Percentiles rank a stretch among this genome's conserved stretches.
phyloP scores from a whole-genome alignment of 2,797 vertebrate species.

The Argya squamiceps region DNA sequence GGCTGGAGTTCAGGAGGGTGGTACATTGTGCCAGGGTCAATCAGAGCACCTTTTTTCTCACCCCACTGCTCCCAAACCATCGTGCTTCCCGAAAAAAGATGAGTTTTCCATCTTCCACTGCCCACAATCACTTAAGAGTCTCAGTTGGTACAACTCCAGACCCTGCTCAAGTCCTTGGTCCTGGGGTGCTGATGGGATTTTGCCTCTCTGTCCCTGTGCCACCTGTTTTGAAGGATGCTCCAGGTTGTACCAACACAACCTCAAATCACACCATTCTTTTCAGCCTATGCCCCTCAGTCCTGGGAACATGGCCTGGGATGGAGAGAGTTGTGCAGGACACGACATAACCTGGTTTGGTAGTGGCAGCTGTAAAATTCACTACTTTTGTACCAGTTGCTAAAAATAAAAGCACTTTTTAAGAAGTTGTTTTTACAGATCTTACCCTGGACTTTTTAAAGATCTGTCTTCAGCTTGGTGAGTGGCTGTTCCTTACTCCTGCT shows the following conservation, averaged over 20 bases:
- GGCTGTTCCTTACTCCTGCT: not conserved
- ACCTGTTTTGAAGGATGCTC: not conserved
- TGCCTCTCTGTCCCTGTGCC: not conserved
- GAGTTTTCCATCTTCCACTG: not conserved
- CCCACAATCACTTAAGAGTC: not conserved
- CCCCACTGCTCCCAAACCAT: not conserved
- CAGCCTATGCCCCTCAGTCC: not conserved
- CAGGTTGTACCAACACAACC: not conserved
- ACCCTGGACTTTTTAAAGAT: not conserved
- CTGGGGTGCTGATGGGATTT: not conserved
- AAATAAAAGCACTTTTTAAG: not conserved
- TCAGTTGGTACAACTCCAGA: not conserved
- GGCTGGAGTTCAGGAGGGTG: not conserved
- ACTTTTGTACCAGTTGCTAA: not conserved
- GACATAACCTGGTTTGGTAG: not conserved
- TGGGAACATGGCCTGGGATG: not conserved
- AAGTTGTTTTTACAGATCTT: not conserved
- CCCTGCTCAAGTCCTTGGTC: not conserved
- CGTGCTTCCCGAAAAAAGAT: fast-evolving
- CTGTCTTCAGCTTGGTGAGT: not conserved
- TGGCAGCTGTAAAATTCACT: not conserved
- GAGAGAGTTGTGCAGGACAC: not conserved
- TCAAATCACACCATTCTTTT: not conserved
- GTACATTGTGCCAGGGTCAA: not conserved
- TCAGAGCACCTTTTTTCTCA: not conserved